Conservation (phyloP, 2,888 invertebrate genomes). For the Amblyjoppa fuscipennis region DNA sequence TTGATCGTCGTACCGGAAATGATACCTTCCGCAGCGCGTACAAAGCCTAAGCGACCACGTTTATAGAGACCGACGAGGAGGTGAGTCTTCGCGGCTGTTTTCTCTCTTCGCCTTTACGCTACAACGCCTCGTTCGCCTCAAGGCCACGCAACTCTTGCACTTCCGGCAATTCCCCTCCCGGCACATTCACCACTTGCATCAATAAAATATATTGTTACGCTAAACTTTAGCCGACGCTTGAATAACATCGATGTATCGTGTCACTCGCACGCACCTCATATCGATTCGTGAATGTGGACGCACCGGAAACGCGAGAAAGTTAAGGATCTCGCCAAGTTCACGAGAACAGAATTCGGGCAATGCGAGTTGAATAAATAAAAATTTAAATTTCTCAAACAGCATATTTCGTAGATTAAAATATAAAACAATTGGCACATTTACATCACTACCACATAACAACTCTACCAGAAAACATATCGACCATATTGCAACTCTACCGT, state of each 20-base stretch:
- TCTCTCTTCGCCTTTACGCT: conserved; percentile 52
- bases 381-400: no score
- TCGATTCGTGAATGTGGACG: not conserved
- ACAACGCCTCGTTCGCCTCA: conserved; percentile 38
- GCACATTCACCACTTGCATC: not conserved
- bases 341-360: not conserved
- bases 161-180: conserved; percentile 25
- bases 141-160: conserved; percentile 15
- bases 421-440: no score
- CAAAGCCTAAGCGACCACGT: conserved; percentile 46
- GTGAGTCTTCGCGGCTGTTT: conserved; percentile 26
- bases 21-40: conserved; percentile 61
- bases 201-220: conserved; percentile 45
- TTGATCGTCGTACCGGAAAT: conserved; percentile 69
- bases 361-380: not conserved
- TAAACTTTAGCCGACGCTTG: conserved; percentile 19
- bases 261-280: not conserved
- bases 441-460: no score
- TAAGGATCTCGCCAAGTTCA: not conserved
- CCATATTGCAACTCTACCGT: no score
- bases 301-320: not conserved
- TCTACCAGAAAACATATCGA: no score
- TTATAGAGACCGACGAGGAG: conserved; percentile 68
- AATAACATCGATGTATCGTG: conserved; percentile 9
- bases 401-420: no score